These are phyloP conservation scores for Tiphia femorata DNA, from an alignment of 2,888 invertebrate genomes.

Conservation along the genomic window DNA sequence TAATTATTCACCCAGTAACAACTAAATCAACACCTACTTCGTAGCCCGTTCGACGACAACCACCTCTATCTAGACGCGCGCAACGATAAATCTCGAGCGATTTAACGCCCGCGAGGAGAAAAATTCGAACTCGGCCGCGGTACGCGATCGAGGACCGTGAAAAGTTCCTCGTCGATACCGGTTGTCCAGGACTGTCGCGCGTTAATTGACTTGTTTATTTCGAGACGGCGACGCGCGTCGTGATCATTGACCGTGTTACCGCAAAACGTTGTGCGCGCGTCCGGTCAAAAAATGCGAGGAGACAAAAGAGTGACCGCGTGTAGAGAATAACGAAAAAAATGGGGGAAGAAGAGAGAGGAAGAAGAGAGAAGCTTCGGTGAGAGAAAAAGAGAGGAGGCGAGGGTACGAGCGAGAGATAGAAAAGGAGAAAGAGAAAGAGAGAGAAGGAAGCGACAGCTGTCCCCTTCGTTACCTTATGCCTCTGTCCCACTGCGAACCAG, in stretches of 20 bases:
- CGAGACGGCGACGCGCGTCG: slow-evolving; percentile 30
- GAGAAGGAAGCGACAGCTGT: slow-evolving; percentile 53
- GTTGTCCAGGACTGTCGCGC: background rate
- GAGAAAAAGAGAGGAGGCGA: slow-evolving; percentile 2
- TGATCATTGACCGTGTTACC: slow-evolving; percentile 49
- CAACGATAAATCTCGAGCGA: too few relatives aligned
- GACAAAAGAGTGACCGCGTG: slow-evolving; percentile 9
- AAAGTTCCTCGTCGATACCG: background rate
- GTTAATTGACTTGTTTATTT: slow-evolving; percentile 56
- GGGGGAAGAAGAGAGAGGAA: background rate
- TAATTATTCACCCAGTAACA: too few relatives aligned
- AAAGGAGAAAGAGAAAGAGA: slow-evolving; percentile 9
- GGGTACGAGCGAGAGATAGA: background rate
- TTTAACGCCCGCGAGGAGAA: too few relatives aligned
- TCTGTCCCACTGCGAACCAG: slow-evolving; percentile 52
- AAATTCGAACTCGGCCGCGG: too few relatives aligned
- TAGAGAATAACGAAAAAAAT: background rate
- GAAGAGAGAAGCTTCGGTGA: background rate
- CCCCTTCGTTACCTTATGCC: slow-evolving; percentile 26
- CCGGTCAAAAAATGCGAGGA: slow-evolving; percentile 8
- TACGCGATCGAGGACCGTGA: slow-evolving; percentile 8
- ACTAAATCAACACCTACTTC: too few relatives aligned
- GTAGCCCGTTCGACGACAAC: too few relatives aligned
- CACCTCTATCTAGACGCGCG: too few relatives aligned
- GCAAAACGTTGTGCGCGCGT: slow-evolving; percentile 48